These are phyloP conservation scores for Dasyurus viverrinus DNA, from an alignment of 2,113 vertebrate genomes.

Conservation along the genomic window DNA sequence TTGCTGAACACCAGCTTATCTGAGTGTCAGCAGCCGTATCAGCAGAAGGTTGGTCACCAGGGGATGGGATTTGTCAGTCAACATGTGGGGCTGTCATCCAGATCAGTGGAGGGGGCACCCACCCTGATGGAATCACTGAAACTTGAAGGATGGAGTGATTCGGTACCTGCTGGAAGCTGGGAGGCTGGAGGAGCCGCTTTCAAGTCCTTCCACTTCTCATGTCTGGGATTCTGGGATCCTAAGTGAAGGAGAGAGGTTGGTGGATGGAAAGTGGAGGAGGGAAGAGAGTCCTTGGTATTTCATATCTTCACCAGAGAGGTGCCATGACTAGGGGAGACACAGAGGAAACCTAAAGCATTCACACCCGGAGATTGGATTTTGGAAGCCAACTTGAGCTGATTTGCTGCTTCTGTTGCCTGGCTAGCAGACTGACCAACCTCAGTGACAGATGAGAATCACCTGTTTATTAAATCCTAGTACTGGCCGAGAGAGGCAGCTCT, in stretches of 20 bases:
- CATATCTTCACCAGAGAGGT: neutral
- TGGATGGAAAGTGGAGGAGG: neutral
- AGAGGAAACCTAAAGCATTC: neutral
- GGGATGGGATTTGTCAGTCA: neutral
- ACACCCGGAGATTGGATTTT: neutral
- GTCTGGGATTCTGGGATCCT: neutral
- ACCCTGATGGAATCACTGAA: neutral
- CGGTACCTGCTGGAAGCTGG: neutral
- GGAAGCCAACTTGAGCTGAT: neutral
- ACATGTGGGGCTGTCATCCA: neutral
- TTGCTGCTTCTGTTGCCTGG: neutral
- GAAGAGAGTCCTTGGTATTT: neutral
- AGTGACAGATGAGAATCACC: neutral
- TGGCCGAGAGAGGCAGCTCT: neutral
- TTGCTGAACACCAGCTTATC: neutral
- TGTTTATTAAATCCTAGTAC: neutral
- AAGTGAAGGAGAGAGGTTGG: neutral
- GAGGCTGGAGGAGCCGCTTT: neutral
- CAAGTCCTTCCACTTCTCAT: neutral
- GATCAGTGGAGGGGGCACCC: neutral
- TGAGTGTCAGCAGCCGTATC: neutral
- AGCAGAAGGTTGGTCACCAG: neutral
- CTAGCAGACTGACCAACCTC: neutral
- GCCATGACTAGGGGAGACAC: neutral
- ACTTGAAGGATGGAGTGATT: neutral